Evolutionary conservation across 2,113 vertebrate genomes (phyloP), one percentile per base, ranked within the genome.

Genomic region (Apus apus): DNA sequence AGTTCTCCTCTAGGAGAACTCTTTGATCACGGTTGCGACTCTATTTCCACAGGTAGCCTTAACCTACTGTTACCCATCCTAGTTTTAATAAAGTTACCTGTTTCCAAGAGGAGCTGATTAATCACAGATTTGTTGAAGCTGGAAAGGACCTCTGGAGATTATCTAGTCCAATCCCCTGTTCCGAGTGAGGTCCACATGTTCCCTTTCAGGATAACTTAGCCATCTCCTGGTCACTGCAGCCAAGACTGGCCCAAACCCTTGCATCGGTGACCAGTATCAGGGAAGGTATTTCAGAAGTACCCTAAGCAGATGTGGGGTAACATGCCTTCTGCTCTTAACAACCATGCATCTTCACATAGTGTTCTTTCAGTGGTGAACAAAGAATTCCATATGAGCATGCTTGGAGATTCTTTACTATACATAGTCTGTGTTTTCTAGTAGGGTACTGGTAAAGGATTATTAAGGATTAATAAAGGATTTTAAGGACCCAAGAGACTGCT

Each of bases 1-100:
- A 99, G 99, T 95, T 99, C 99, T 13, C 97, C 99, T 11, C 98
- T 99, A 4, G 99, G 99, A 34, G 99, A 99, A 86, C 98, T 99
- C 76, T 99, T 99, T 90, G 99, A 99, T 97, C 99, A 99, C 91
- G 99, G 99, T 92, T 99, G 99, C 45, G 99, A 99, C 88, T 99
- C 99, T 21, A 97, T 99, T 96, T 99, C 99, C 66, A 99, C 99
- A 98, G 99, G 99, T 99, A 98, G 95, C 43, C 78, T 88, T 82
- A 67, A 74, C n/a, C 34, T 84, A 70, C 77, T 81, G 26, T 84
- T 60, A 74, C 56, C 8, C 40, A 46, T 73, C 13, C 56, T 80
- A 51, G 43, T 85, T 80, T 76, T 22, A 62, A 67, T 62, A 26
- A 77, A 61, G n/a, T 70, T 85, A 38, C 43, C 6, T 48, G 34